Base-by-base conservation (phyloP, 2,888 invertebrate genomes). In the Allacma fusca region DNA sequence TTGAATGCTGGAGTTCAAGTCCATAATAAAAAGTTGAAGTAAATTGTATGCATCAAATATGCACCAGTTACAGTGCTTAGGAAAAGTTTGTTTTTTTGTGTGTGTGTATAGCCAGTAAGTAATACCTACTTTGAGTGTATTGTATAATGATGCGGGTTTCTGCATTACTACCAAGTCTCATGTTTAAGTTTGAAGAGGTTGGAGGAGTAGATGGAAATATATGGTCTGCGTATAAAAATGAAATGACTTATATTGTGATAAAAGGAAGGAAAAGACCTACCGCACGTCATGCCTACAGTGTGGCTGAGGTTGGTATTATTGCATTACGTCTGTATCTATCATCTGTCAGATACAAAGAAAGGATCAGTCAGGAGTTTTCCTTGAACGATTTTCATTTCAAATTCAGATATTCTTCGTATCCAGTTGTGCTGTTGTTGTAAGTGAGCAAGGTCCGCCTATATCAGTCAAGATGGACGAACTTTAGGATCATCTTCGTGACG, bases 261-360 rank as follows among this genome's bases (percentile, higher is more conserved):
- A 73, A 73, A 70, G 62, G 57, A 73, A 59, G 40, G 72, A 72
- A 72, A 73, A 40, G 73, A 73, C 73, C 73, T 73, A 73, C 73
- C 73, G 73, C 73, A 73, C 73, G 62, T 34, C 59, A 59, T 34
- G 73, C 23, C 19, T 73, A 72, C n/a, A 57, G 72, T 59, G 62
- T 29, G 73, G 28, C 28, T 28, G 26, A 57, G 28, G 19, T 28
- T 19, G 26, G 57, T 71, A 71, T 73, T 62, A 62, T 34, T 73
- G 59, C 73, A 73, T 73, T 73, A 73, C 73, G 73, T 62, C 73
- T 73, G 73, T 73, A 73, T 73, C 73, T 73, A 57, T 73, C 73
- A 73, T 73, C 73, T 73, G 73, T 73, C 73, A 73, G 28, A n/a
- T 40, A 62, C 73, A 73, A 73, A 59, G 73, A 73, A 73, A 73